Conservation (phyloP, 1,140 invertebrate species). For the Holcopasites calliopsidis region DNA sequence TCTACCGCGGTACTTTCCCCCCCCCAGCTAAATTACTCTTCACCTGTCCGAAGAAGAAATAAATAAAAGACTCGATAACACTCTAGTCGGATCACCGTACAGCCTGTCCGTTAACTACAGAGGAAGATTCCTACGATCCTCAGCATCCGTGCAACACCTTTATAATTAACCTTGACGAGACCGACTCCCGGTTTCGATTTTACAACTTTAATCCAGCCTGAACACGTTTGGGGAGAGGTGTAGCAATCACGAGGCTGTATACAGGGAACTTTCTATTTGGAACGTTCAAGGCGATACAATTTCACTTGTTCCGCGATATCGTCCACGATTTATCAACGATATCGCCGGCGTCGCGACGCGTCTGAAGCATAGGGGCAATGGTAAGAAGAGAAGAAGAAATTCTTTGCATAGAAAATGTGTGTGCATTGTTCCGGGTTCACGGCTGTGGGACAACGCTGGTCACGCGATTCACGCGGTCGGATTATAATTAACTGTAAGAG, state of each 20-base stretch:
- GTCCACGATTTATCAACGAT: slow-evolving; percentile 40
- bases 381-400: slow-evolving; percentile 15
- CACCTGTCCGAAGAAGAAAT: too few relatives aligned
- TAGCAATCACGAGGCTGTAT: not conserved
- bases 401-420: slow-evolving; percentile 46
- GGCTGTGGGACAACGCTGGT: slow-evolving; percentile 64
- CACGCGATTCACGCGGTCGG: slow-evolving; percentile 69
- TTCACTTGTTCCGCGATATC: slow-evolving; percentile 68
- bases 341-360: slow-evolving; percentile 12
- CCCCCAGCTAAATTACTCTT: too few relatives aligned
- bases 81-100: not conserved
- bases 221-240: not conserved
- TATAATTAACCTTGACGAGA: not conserved
- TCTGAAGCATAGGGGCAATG: slow-evolving; percentile 12
- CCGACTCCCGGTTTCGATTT: not conserved
- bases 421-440: slow-evolving; percentile 64
- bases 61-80: too few relatives aligned
- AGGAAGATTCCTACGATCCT: not conserved
- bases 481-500: slow-evolving; percentile 57
- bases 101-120: not conserved
- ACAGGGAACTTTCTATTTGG: slow-evolving; percentile 69
- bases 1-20: too few relatives aligned
- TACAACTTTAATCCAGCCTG: too few relatives aligned
- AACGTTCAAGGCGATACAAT: slow-evolving; percentile 68
- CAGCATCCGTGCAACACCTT: not conserved